Evolutionary conservation across 2,888 invertebrate species (phyloP).

Genomic region (Chouioia cunea): DNA sequence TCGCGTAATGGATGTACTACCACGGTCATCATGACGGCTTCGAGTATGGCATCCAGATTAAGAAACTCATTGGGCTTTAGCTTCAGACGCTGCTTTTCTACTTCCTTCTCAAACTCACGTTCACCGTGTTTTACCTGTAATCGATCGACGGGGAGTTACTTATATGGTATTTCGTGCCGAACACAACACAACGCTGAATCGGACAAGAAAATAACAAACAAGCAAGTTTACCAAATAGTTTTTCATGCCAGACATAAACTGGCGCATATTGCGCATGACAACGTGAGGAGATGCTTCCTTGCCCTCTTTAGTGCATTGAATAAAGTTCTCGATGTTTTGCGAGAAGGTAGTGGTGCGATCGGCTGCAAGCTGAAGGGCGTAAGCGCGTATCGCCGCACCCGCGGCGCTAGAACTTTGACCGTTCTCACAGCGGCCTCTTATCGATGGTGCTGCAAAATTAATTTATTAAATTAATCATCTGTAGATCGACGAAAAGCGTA

Average conservation of each 20-base stretch:
- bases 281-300: slow-evolving; percentile 89
- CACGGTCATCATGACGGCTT: slow-evolving; percentile 92
- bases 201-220: no score
- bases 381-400: slow-evolving; percentile 81
- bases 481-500: no score
- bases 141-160: no score
- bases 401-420: slow-evolving; percentile 64
- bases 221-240: slow-evolving; percentile 87
- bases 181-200: no score
- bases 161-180: no score
- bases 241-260: slow-evolving; percentile 99
- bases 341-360: slow-evolving; percentile 92
- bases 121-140: slow-evolving; percentile 89
- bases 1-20: slow-evolving; percentile 88
- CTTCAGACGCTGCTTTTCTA: slow-evolving; percentile 87
- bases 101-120: slow-evolving; percentile 90
- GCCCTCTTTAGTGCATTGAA: slow-evolving; percentile 91
- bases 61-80: slow-evolving; percentile 91
- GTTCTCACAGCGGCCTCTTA: slow-evolving; percentile 61
- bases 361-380: slow-evolving; percentile 84
- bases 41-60: slow-evolving; percentile 94
- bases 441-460: slow-evolving; percentile 77
- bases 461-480: not conserved
- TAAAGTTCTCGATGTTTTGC: slow-evolving; percentile 92
- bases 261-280: slow-evolving; percentile 91